These are phyloP conservation scores for Chrysomallon squamiferum DNA, from an alignment of 1,140 invertebrate species.

Conservation along the genomic window DNA sequence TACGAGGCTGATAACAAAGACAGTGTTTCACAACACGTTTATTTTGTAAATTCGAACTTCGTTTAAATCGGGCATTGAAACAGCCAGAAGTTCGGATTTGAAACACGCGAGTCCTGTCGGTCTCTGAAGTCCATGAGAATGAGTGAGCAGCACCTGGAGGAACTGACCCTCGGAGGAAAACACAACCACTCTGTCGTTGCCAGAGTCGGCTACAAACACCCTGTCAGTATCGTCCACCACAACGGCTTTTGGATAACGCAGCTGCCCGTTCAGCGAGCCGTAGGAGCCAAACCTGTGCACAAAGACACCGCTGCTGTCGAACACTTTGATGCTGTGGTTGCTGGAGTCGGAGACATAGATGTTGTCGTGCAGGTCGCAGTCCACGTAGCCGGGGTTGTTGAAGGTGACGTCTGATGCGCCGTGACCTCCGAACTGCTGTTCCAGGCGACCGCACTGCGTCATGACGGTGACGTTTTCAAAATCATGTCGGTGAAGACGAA, in stretches of 20 bases:
- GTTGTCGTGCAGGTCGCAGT: conserved; percentile 60
- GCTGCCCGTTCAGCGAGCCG: conserved; percentile 65
- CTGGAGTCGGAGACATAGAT: conserved; percentile 69
- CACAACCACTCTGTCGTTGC: conserved; percentile 97
- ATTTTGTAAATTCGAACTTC: conserved; percentile 16
- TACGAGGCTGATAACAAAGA: no score
- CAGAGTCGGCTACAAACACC: conserved; percentile 94
- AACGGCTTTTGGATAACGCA: conserved; percentile 96
- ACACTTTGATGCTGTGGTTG: conserved; percentile 68
- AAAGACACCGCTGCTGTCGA: conserved; percentile 30
- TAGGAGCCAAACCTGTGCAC: conserved; percentile 30
- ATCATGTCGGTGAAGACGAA: conserved; percentile 33
- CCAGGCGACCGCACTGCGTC: conserved; percentile 11
- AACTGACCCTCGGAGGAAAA: conserved; percentile 67
- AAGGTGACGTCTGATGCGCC: conserved; percentile 78
- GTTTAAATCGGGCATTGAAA: conserved; percentile 28
- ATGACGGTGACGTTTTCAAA: conserved; percentile 25
- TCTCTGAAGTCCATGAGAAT: conserved; percentile 72
- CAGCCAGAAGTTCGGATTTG: conserved; percentile 17
- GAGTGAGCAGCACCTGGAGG: conserved; percentile 83
- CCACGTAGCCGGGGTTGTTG: conserved; percentile 47
- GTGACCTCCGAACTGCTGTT: conserved; percentile 80
- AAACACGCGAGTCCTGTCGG: conserved; percentile 26
- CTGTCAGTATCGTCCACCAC: conserved; percentile 95
- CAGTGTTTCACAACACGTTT: no score